phyloP scores from a whole-genome alignment of 2,888 invertebrate species.

The Lithosia quadra region DNA sequence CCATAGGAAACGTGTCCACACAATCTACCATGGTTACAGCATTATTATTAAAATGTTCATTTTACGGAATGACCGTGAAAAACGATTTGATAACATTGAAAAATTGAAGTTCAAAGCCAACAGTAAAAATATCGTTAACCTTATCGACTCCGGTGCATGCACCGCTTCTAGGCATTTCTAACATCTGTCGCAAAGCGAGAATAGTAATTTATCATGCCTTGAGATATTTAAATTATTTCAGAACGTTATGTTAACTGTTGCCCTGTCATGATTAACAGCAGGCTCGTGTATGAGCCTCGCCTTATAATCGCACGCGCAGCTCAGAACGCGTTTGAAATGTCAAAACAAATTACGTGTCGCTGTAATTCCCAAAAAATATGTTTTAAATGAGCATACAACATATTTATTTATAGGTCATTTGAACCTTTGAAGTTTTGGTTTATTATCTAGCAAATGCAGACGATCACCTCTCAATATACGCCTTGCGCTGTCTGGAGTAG shows the following conservation, averaged over 20 bases:
- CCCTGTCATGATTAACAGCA: slow-evolving; percentile 18
- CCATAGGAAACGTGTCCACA: slow-evolving; percentile 19
- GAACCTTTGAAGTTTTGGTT: slow-evolving; percentile 15
- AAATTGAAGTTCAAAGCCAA: slow-evolving; percentile 60
- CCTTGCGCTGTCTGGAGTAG: not conserved
- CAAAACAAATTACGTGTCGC: slow-evolving; percentile 14
- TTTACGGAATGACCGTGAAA: slow-evolving; percentile 30
- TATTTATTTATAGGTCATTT: slow-evolving; percentile 12
- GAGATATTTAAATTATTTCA: slow-evolving; percentile 23
- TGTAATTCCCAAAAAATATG: slow-evolving; percentile 8
- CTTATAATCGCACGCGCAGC: slow-evolving; percentile 5
- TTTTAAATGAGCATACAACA: not conserved
- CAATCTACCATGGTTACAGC: slow-evolving; percentile 22
- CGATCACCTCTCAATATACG: too few relatives aligned
- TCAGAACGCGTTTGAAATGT: slow-evolving; percentile 9
- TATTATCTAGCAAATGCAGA: not conserved
- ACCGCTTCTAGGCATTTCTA: slow-evolving; percentile 32
- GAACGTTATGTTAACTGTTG: slow-evolving; percentile 5
- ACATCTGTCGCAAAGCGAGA: slow-evolving; percentile 25
- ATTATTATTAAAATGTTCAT: slow-evolving; percentile 28
- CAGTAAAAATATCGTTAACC: slow-evolving; percentile 49
- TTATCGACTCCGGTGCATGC: slow-evolving; percentile 44
- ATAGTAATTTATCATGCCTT: slow-evolving; percentile 17
- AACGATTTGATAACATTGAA: slow-evolving; percentile 39
- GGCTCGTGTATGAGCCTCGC: slow-evolving; percentile 17